phyloP scores from a whole-genome alignment of 2,113 vertebrate genomes.

The Acanthochromis polyacanthus region DNA sequence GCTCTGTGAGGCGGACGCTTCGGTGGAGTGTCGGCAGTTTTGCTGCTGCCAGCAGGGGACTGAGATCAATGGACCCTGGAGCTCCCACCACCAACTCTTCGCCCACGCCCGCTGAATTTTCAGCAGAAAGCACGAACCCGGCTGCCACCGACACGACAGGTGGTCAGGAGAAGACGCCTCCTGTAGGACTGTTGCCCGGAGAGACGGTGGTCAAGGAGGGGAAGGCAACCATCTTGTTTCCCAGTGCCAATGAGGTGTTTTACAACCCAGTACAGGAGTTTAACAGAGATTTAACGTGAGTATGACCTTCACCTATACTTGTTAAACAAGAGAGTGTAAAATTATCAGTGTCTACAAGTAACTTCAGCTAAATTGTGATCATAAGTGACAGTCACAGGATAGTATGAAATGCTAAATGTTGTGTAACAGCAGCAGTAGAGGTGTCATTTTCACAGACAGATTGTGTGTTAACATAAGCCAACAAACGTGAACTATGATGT shows the following conservation, averaged over 20 bases:
- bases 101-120: background rate
- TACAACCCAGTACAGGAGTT: conserved; percentile 96
- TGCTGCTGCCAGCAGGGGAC: conserved; percentile 17
- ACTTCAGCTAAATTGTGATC: too few species aligned
- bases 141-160: background rate
- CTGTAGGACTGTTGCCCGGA: conserved; percentile 63
- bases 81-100: conserved; percentile 3
- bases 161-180: background rate
- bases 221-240: conserved; percentile 89
- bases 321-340: too few species aligned
- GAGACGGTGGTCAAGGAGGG: conserved; percentile 89
- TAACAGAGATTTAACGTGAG: conserved; percentile 94
- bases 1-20: background rate
- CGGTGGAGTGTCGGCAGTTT: background rate
- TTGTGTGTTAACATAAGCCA: too few species aligned
- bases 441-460: too few species aligned
- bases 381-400: too few species aligned
- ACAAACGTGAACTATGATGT: background rate
- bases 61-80: conserved; percentile 57
- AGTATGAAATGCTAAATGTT: too few species aligned
- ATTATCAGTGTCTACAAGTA: too few species aligned
- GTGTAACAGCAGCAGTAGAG: too few species aligned
- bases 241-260: conserved; percentile 92
- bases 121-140: background rate
- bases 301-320: background rate